A percentile compares a stretch with the other conserved stretches of the same genome.
Conservation (phyloP, 2,113 vertebrate genomes). For the Caretta caretta region DNA sequence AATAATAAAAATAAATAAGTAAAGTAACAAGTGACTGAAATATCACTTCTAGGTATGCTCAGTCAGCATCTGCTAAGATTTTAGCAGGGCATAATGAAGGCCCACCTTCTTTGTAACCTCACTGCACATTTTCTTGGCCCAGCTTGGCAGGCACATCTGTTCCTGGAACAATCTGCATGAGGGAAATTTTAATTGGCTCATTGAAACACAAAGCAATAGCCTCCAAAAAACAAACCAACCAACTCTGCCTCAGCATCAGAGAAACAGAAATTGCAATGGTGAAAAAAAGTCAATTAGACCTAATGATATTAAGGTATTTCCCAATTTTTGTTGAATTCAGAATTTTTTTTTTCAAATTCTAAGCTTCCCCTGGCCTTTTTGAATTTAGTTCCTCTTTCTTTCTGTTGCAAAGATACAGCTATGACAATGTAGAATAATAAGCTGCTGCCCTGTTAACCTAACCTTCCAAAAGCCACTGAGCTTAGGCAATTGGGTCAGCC, state of each 20-base stretch:
- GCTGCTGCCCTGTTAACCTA: neutral
- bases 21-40: conserved; percentile 44
- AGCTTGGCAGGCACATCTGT: conserved; percentile 66
- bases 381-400: neutral
- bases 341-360: neutral
- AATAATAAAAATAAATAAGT: conserved; percentile 33
- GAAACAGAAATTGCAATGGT: neutral
- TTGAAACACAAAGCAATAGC: conserved; percentile 41
- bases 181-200: conserved; percentile 62
- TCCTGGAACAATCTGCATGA: conserved; percentile 61
- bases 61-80: conserved; percentile 47
- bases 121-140: conserved; percentile 49
- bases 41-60: conserved; percentile 56
- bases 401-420: neutral
- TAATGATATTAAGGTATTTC: neutral
- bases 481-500: neutral
- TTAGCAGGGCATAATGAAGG: conserved; percentile 47
- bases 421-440: neutral
- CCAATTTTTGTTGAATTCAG: neutral
- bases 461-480: neutral
- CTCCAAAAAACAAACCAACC: neutral
- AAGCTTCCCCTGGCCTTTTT: neutral
- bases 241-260: neutral
- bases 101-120: conserved; percentile 61
- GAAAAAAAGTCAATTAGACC: neutral